Conservation (phyloP, 2,113 vertebrate species). For the Chauna torquata region DNA sequence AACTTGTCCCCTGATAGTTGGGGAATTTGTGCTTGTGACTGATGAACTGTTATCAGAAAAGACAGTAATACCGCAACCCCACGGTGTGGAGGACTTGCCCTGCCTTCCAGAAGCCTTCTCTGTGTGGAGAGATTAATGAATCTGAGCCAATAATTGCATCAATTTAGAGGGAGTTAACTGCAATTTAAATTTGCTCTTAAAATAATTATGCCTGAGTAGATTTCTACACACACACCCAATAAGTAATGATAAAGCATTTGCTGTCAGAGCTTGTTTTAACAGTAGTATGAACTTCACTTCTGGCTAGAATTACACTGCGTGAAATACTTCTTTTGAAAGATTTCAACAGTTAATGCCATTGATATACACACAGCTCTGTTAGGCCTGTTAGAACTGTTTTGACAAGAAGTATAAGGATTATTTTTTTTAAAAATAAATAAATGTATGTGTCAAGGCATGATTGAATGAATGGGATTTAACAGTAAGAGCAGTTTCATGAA, state of each 20-base stretch:
- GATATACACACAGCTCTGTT: neutral
- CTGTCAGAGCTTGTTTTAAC: slow-evolving; percentile 9
- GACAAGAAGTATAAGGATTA: neutral
- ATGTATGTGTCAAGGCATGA: slow-evolving; percentile 17
- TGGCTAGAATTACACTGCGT: slow-evolving; percentile 15
- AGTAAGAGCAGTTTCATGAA: slow-evolving; percentile 15
- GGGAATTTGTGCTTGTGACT: neutral
- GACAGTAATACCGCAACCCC: neutral
- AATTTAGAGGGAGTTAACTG: slow-evolving; percentile 5
- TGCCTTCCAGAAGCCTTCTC: neutral
- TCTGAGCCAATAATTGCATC: neutral
- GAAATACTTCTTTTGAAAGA: slow-evolving; percentile 12
- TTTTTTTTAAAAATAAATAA: neutral
- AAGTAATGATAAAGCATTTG: neutral
- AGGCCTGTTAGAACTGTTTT: slow-evolving; percentile 9
- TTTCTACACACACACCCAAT: neutral
- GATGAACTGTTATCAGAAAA: neutral
- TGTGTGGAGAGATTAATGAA: neutral
- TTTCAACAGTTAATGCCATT: neutral
- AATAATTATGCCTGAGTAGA: slow-evolving; percentile 7
- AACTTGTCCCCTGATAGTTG: neutral
- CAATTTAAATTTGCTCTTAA: slow-evolving; percentile 21
- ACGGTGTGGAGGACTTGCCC: neutral
- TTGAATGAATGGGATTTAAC: slow-evolving; percentile 17
- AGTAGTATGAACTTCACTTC: neutral